Evolutionary conservation across 2,888 invertebrate genomes (phyloP), one percentile per base, ranked within the genome.

Genomic region (Drosophila algonquin): DNA sequence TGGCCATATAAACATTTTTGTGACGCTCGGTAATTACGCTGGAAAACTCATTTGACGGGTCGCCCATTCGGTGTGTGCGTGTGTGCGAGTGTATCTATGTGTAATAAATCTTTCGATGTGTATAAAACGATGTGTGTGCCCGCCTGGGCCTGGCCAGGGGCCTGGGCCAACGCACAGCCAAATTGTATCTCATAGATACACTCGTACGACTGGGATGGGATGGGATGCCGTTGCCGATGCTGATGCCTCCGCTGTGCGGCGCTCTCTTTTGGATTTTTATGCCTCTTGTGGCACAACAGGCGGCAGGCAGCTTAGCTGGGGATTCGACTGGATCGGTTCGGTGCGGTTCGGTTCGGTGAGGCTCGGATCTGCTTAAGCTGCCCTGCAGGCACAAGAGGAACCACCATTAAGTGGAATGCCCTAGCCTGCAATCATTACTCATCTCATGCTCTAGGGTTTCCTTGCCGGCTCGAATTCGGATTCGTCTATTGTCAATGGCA

Each of bases 21-120:
- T 83, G 82, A 84, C 76, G 72, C 72, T 78, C 73, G 77, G 88
- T 87, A 88, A 88, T 90, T 90, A 90, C 88, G 79, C 77, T 86
- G 81, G 83, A 88, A 89, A 88, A 88, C 86, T 89, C 90, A 90
- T 88, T 88, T 87, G 88, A 83, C 86, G 88, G 75, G 83, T 80
- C 83, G 83, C 82, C 86, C 88, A 74, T 73, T 59, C 59, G 30
- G 30, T 24, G 8, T 30, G 30, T 30, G 30, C 1, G 30, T 30
- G 50, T 54, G 27, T 27, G 48, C 27, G 48, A 18, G 48, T 50
- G 40, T 54, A 62, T 65, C 68, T 73, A 72, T 77, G 75, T 75
- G 90, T 79, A 89, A 88, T 88, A 88, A 88, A 88, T 88, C 88
- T 88, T 78, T 88, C 81, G 77, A 87, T 88, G 81, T 90, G 83